phyloP scores from a whole-genome alignment of 2,113 vertebrate species.

The Pontoporia blainvillei region DNA sequence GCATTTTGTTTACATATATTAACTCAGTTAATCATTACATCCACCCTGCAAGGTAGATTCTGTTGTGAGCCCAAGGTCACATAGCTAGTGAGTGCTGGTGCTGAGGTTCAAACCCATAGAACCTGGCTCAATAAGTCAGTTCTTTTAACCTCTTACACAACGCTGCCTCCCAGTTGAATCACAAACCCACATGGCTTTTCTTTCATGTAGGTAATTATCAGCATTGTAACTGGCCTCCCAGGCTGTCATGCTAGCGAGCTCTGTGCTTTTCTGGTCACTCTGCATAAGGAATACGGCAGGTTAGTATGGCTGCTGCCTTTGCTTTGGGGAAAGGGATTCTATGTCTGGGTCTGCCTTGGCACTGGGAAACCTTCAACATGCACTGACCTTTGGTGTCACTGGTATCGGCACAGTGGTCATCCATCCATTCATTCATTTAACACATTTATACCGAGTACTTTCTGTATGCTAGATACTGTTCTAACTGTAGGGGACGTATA shows the following conservation, averaged over 20 bases:
- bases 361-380: neutral
- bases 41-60: neutral
- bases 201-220: conserved; percentile 86
- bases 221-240: conserved; percentile 90
- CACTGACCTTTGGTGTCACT: neutral
- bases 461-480: neutral
- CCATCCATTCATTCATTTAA: neutral
- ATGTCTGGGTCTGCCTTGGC: neutral
- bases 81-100: neutral
- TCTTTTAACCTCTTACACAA: neutral
- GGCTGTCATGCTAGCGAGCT: conserved; percentile 91
- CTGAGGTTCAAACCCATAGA: neutral
- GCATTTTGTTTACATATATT: neutral
- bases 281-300: conserved; percentile 90
- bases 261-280: conserved; percentile 86
- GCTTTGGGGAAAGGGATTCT: neutral
- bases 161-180: neutral
- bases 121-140: neutral
- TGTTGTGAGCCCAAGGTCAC: neutral
- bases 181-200: neutral
- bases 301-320: conserved; percentile 71
- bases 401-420: neutral
- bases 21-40: neutral
- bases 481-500: neutral
- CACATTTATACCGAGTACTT: neutral